phyloP scores from a whole-genome alignment of 2,113 vertebrate genomes.

The Spermophilus dauricus region DNA sequence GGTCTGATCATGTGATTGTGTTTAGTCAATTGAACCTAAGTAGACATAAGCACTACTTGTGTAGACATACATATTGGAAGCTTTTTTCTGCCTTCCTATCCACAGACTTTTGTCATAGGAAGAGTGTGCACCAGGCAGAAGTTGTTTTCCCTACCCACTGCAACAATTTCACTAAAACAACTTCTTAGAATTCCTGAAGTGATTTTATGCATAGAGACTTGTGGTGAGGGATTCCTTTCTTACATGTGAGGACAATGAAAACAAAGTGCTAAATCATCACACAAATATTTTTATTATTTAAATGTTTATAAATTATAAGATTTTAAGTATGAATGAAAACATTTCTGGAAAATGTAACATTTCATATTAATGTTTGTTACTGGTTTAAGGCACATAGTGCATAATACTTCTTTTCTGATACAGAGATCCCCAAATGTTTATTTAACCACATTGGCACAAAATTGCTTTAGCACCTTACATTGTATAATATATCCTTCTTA shows the following conservation, averaged over 20 bases:
- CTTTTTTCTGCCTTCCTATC: not conserved
- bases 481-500: constrained; percentile 70
- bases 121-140: not conserved
- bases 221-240: not conserved
- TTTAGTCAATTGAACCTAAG: not conserved
- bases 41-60: not conserved
- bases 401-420: constrained; percentile 95
- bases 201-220: not conserved
- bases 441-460: constrained; percentile 81
- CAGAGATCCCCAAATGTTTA: constrained; percentile 92
- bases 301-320: constrained; percentile 86
- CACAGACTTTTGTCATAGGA: not conserved
- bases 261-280: constrained; percentile 38
- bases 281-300: constrained; percentile 87
- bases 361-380: constrained; percentile 83
- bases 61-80: not conserved
- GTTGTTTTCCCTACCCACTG: not conserved
- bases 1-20: not conserved
- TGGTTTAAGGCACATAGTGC: constrained; percentile 94
- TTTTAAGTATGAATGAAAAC: constrained; percentile 85
- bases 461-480: constrained; percentile 76
- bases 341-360: constrained; percentile 79
- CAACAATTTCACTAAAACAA: not conserved
- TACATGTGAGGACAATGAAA: not conserved
- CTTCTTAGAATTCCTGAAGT: constrained; percentile 9